Percentiles rank a stretch among this genome's conserved stretches.
Evolutionary conservation across 2,113 vertebrate genomes (phyloP).

Genomic region (Hylia prasina): DNA sequence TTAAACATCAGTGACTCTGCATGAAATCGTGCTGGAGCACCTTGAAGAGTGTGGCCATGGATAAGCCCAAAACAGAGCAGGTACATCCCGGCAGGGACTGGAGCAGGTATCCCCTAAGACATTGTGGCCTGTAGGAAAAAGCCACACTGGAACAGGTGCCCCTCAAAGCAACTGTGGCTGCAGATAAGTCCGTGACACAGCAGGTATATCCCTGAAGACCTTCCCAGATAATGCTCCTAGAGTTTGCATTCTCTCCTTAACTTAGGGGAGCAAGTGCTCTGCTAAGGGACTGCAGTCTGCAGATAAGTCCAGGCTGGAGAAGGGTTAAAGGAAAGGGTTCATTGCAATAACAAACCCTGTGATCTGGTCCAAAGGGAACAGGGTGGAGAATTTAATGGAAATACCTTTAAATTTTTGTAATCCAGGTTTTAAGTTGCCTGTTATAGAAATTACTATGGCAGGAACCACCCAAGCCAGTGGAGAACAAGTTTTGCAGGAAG

Average conservation of each 20-base stretch:
- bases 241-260: background rate
- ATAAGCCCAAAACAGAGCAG: background rate
- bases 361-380: background rate
- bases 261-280: background rate
- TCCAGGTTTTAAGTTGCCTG: background rate
- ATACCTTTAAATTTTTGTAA: background rate
- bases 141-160: background rate
- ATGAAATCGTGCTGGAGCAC: background rate
- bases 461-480: background rate
- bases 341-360: background rate
- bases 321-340: background rate
- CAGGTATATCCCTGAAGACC: background rate
- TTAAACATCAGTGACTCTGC: background rate
- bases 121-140: background rate
- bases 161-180: background rate
- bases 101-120: background rate
- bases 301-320: background rate
- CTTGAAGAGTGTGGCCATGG: background rate
- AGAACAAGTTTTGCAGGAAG: background rate
- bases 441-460: background rate
- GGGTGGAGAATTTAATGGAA: background rate
- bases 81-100: rapidly evolving
- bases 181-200: background rate
- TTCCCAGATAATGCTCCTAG: background rate
- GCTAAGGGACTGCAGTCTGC: background rate